A percentile compares a stretch with the other conserved stretches of the same genome.
These are phyloP conservation scores for Nannospalax galili DNA, from an alignment of 2,113 vertebrate genomes.

Conservation along the genomic window DNA sequence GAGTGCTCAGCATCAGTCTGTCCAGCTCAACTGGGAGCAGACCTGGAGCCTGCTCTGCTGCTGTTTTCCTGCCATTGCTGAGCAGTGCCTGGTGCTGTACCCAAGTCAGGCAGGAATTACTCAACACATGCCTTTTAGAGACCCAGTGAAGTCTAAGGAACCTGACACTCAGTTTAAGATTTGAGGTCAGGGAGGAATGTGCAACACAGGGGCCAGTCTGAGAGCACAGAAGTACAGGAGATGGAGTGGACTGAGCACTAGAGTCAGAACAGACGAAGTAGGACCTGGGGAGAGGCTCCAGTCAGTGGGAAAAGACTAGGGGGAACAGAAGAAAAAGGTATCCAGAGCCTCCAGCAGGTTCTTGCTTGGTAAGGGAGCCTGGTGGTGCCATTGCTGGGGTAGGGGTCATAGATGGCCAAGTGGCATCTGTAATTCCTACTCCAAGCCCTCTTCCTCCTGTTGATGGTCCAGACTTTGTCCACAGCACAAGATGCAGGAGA, in stretches of 20 bases:
- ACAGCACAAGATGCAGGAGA: neutral
- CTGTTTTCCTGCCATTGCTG: neutral
- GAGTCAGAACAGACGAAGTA: neutral
- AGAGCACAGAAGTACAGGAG: neutral
- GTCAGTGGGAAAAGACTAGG: neutral
- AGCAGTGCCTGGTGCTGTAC: neutral
- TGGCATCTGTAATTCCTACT: neutral
- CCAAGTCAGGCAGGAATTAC: fast-evolving
- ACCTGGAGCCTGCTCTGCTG: neutral
- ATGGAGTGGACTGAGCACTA: neutral
- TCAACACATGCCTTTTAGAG: neutral
- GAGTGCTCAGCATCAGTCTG: neutral
- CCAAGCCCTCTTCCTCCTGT: neutral
- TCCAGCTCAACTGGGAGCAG: neutral
- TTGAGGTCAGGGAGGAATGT: neutral
- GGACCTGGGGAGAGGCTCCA: neutral
- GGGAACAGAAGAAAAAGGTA: neutral
- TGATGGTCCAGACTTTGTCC: neutral
- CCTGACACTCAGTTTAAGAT: neutral
- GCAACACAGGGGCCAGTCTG: neutral
- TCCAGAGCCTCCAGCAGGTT: neutral
- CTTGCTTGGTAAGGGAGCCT: neutral
- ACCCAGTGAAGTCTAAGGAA: neutral
- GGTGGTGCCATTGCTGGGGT: neutral
- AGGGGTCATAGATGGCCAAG: neutral